phyloP scores from a whole-genome alignment of 2,797 vertebrate genomes.

The Sebastes taczanowskii region DNA sequence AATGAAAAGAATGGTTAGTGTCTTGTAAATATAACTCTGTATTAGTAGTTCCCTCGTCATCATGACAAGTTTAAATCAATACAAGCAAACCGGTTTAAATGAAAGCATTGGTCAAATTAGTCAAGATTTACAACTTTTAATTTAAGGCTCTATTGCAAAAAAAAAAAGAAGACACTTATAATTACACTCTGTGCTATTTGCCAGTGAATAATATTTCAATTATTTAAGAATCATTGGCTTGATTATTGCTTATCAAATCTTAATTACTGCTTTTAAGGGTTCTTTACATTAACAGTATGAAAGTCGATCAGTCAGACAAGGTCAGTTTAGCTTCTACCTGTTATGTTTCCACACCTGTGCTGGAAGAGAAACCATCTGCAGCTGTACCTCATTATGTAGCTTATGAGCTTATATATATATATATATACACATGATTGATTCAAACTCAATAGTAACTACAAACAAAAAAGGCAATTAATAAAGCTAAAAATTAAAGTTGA shows the following conservation, averaged over 20 bases:
- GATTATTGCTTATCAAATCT: not conserved
- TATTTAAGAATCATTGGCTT: not conserved
- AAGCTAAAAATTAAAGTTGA: not conserved
- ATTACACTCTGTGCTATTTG: not conserved
- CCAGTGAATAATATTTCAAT: not conserved
- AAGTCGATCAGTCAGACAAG: not conserved
- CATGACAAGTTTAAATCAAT: not conserved
- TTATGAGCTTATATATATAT: not conserved
- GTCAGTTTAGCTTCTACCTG: not conserved
- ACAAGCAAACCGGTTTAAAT: not conserved
- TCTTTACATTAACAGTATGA: not conserved
- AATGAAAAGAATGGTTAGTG: not conserved
- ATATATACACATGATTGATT: not conserved
- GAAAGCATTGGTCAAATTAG: not conserved
- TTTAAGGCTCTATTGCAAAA: not conserved
- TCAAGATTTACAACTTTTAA: not conserved
- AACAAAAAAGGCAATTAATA: not conserved
- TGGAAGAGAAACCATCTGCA: not conserved
- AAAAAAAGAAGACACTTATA: not conserved
- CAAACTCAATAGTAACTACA: not conserved
- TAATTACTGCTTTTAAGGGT: not conserved
- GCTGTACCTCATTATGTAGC: not conserved
- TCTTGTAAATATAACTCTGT: not conserved
- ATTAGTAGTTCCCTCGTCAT: not conserved
- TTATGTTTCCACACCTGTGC: not conserved